A percentile compares a stretch with the other conserved stretches of the same genome.
phyloP scores from a whole-genome alignment of 2,113 vertebrate genomes.

The Ciconia boyciana region DNA sequence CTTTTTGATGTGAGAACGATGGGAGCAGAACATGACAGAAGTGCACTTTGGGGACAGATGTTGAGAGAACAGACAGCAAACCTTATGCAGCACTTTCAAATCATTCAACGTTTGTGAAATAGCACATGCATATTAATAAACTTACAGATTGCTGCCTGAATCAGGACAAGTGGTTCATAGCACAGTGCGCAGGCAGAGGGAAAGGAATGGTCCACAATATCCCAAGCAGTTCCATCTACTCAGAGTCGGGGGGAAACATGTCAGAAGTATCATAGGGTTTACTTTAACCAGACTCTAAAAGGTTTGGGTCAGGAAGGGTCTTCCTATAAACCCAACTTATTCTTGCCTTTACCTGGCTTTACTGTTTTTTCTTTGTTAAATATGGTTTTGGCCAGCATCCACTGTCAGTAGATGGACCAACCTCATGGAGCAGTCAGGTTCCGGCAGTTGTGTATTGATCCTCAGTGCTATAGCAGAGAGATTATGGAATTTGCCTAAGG shows the following conservation, averaged over 20 bases:
- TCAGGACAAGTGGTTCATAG: neutral
- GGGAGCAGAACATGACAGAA: neutral
- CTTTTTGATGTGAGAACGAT: neutral
- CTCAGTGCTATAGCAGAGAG: neutral
- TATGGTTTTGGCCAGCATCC: neutral
- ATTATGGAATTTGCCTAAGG: conserved; percentile 40
- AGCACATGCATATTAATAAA: neutral
- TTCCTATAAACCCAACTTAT: neutral
- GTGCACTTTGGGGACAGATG: conserved; percentile 7
- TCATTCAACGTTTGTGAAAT: neutral
- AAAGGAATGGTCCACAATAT: neutral
- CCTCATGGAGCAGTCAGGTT: neutral
- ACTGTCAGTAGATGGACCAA: neutral
- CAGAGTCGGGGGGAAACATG: neutral
- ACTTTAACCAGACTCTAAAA: neutral
- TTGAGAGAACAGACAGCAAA: conserved; percentile 17
- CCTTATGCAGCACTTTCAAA: neutral
- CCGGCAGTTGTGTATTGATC: neutral
- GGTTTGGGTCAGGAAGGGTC: neutral
- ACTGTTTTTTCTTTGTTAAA: neutral
- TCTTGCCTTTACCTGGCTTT: neutral
- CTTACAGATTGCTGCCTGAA: neutral
- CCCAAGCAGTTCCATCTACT: neutral
- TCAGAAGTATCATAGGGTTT: neutral
- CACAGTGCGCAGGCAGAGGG: neutral